phyloP scores from a whole-genome alignment of 2,113 vertebrate genomes.

The Suricata suricatta region DNA sequence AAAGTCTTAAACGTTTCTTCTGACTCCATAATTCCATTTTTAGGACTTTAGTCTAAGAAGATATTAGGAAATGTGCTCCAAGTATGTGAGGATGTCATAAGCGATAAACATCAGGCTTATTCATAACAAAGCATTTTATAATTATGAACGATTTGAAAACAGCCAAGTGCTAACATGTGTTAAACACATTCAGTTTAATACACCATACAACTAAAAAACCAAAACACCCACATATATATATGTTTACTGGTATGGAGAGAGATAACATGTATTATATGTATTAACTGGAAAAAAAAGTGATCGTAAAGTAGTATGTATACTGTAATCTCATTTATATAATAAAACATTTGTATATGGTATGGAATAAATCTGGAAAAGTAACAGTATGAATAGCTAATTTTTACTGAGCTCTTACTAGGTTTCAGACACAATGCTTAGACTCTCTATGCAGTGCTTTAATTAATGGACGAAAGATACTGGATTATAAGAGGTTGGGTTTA shows the following conservation, averaged over 20 bases:
- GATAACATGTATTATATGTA: neutral
- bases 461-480: neutral
- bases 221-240: neutral
- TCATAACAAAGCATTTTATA: slow-evolving; percentile 1
- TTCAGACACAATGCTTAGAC: neutral
- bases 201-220: neutral
- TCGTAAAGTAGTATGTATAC: neutral
- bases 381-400: neutral
- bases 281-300: neutral
- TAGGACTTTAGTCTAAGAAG: neutral
- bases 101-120: neutral
- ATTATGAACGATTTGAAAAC: neutral
- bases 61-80: slow-evolving; percentile 5
- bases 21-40: neutral
- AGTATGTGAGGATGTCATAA: neutral
- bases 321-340: neutral
- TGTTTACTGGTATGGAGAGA: neutral
- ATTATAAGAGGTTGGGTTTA: neutral
- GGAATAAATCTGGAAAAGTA: neutral
- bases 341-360: neutral
- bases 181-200: neutral
- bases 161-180: neutral
- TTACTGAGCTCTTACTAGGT: neutral
- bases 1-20: neutral
- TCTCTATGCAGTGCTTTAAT: neutral